Evolutionary conservation across 2,888 invertebrate genomes (phyloP).

Genomic region (Erebia aethiops): DNA sequence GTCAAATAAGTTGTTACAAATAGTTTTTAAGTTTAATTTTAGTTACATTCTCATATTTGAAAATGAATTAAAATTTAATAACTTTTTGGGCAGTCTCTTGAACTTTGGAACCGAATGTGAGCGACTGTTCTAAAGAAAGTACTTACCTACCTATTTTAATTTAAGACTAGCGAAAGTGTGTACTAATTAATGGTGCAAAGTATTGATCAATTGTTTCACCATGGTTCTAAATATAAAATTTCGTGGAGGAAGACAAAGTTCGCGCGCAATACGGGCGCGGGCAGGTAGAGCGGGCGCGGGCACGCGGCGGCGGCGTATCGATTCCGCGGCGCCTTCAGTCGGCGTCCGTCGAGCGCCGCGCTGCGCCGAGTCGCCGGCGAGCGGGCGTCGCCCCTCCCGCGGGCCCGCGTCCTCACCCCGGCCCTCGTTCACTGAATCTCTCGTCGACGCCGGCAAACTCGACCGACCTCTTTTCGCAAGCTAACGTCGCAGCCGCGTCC

Average conservation of each 20-base stretch:
- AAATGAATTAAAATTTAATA: background rate
- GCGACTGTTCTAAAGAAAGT: background rate
- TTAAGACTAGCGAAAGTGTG: conserved; percentile 62
- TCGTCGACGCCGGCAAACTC: conserved; percentile 78
- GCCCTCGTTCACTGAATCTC: conserved; percentile 58
- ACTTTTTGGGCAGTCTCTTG: background rate
- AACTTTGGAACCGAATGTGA: background rate
- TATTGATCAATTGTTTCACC: conserved; percentile 82
- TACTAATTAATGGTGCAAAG: conserved; percentile 79
- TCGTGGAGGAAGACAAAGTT: conserved; percentile 81
- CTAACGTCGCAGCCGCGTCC: conserved; percentile 77
- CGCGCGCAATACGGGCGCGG: conserved; percentile 80
- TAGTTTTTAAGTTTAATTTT: background rate
- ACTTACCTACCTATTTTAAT: conserved; percentile 19
- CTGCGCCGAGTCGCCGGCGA: conserved; percentile 80
- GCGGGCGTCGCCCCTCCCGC: conserved; percentile 57
- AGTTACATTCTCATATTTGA: background rate
- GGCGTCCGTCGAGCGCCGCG: conserved; percentile 81
- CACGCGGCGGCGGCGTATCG: conserved; percentile 75
- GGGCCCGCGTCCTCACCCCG: conserved; percentile 46
- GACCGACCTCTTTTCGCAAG: conserved; percentile 80
- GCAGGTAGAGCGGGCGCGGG: conserved; percentile 66
- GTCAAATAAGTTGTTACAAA: background rate
- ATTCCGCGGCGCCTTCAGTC: conserved; percentile 80
- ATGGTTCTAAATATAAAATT: conserved; percentile 83